These are phyloP conservation scores for Channa striata DNA, from an alignment of 2,797 vertebrate genomes.

Conservation along the genomic window DNA sequence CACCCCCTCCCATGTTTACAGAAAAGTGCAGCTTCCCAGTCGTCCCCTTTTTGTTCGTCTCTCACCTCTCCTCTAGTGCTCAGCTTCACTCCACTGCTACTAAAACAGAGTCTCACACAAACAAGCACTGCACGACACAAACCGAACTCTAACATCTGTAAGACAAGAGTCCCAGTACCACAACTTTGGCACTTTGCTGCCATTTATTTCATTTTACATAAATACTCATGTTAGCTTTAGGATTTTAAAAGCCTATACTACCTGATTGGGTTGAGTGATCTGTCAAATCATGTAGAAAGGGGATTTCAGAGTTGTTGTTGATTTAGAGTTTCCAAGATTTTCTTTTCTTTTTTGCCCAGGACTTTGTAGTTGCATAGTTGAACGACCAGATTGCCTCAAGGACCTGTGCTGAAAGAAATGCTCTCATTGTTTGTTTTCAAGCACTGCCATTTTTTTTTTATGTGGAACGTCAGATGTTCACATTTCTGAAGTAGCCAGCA, in stretches of 20 bases:
- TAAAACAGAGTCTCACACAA: conserved; percentile 38
- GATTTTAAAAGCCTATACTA: background rate
- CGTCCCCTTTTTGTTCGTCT: conserved; percentile 42
- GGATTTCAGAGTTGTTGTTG: background rate
- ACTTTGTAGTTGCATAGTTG: conserved; percentile 17
- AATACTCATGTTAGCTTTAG: background rate
- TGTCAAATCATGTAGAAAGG: conserved; percentile 3
- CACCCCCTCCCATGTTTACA: conserved; percentile 50
- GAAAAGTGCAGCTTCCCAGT: conserved; percentile 35
- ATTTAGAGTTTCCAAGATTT: background rate
- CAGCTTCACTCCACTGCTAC: conserved; percentile 34
- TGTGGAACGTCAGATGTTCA: conserved; percentile 30
- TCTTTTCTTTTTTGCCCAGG: background rate
- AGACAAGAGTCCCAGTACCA: conserved; percentile 18
- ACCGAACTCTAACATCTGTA: conserved; percentile 43
- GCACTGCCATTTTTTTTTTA: conserved; percentile 21
- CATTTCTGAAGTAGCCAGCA: conserved; percentile 33
- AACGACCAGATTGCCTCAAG: conserved; percentile 25
- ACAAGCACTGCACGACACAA: conserved; percentile 47
- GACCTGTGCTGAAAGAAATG: conserved; percentile 35
- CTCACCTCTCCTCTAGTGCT: conserved; percentile 22
- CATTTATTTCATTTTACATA: background rate
- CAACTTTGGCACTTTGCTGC: background rate
- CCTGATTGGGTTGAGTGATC: background rate
- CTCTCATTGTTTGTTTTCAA: conserved; percentile 49